Evolutionary conservation across 2,888 invertebrate genomes (phyloP), one percentile per base, ranked within the genome.

Genomic region (Deilephila elpenor): DNA sequence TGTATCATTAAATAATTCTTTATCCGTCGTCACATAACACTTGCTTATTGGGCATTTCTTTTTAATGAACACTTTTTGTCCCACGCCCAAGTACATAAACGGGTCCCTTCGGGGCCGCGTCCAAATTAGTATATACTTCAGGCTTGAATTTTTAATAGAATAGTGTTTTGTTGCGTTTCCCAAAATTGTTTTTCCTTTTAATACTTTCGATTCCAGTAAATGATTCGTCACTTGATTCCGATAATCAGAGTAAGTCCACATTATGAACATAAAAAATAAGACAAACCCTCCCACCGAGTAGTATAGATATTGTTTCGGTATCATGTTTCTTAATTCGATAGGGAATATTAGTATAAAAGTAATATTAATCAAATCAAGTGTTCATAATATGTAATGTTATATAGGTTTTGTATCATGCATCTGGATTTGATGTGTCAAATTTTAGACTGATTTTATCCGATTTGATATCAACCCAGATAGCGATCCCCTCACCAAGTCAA

Each of bases 111-210:
- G 71, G 0, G 83, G 78, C 6, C 73, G 64, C 2, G 88, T 87
- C 86, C 87, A 89, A 71, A 83, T 79, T 7, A 89, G 77, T 56
- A 88, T 86, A 71, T 83, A 83, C 77, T 82, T 87, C 71, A 84
- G 71, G 34, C 67, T 56, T n/a, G 56, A 56, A 56, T 56, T 56
- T 56, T 56, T 56, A 6, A n/a, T 6, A 0, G 6, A 6, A 56
- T 44, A 44, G 3, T 44, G 44, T n/a, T n/a, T n/a, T n/a, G 56
- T 19, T 56, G 44, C 44, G 7, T 56, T 56, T 17, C 7, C 5
- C 44, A 44, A 14, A 11, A 44, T 44, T 44, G 44, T 44, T 44
- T 11, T 44, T 14, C 14, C 44, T 44, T 11, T 44, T 3, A 44
- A 14, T 44, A 7, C 37, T 37, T 37, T 37, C 37, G 17, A 8